Conservation (phyloP, 2,888 invertebrate species). For the Oxyscelio sp. region DNA sequence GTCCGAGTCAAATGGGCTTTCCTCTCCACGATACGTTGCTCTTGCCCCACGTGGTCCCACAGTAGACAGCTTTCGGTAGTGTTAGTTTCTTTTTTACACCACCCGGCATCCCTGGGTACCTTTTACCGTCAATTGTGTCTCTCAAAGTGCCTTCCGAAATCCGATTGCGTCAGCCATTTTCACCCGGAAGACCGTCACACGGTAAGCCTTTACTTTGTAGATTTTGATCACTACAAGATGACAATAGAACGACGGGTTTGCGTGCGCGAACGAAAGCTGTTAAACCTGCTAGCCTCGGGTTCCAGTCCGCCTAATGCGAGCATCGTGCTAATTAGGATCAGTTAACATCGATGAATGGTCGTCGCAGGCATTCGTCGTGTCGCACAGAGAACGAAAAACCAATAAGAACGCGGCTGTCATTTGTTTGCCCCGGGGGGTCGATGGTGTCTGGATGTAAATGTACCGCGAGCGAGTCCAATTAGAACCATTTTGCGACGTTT, state of each 20-base stretch:
- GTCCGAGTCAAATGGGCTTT: constrained; percentile 30
- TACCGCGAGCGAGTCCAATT: neutral
- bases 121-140: constrained; percentile 26
- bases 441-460: constrained; percentile 27
- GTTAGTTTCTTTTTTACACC: constrained; percentile 23
- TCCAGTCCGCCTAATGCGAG: too few relatives aligned
- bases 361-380: neutral
- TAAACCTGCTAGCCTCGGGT: too few relatives aligned
- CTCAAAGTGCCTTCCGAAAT: constrained; percentile 41
- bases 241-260: constrained; percentile 4
- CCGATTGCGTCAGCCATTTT: constrained; percentile 72
- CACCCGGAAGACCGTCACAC: constrained; percentile 63
- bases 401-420: constrained; percentile 2
- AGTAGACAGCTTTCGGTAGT: constrained; percentile 14
- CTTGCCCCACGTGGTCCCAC: neutral
- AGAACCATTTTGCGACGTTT: constrained; percentile 19
- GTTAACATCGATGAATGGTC: neutral
- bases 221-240: constrained; percentile 39
- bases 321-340: neutral
- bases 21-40: constrained; percentile 2
- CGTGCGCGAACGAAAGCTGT: neutral
- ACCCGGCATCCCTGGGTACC: neutral
- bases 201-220: constrained; percentile 60
- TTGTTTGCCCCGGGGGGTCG: neutral
- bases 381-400: neutral